Evolutionary conservation across 1,140 invertebrate species (phyloP).

Genomic region (Brachionus plicatilis): DNA sequence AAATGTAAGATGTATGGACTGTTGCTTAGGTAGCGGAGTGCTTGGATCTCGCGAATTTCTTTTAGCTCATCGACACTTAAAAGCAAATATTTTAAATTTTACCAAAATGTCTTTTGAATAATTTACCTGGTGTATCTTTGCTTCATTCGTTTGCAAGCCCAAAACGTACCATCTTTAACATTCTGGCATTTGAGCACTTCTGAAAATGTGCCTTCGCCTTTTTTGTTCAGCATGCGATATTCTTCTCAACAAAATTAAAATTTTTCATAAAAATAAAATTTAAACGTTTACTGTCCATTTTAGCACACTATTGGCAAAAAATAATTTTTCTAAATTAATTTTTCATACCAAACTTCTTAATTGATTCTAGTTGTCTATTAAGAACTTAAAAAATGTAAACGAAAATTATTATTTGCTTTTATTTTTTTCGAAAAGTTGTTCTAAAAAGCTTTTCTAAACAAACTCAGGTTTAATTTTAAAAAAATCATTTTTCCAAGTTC

Average conservation of each 20-base stretch:
- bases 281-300: conserved; percentile 30
- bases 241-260: conserved; percentile 48
- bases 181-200: conserved; percentile 66
- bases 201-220: conserved; percentile 64
- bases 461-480: conserved; percentile 1
- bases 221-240: conserved; percentile 62
- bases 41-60: conserved; percentile 62
- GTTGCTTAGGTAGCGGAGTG: conserved; percentile 60
- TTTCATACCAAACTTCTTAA: not conserved
- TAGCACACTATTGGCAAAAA: not conserved
- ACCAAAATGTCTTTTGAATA: not conserved
- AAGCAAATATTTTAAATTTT: conserved; percentile 41
- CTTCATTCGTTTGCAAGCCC: conserved; percentile 65
- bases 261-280: not conserved
- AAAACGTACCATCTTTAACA: conserved; percentile 57
- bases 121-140: conserved; percentile 60
- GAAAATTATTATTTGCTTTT: not conserved
- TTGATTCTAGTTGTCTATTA: not conserved
- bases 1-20: conserved; percentile 64
- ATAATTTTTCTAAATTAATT: not conserved
- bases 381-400: not conserved
- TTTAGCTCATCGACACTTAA: conserved; percentile 60
- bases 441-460: not conserved
- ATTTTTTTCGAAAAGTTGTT: not conserved
- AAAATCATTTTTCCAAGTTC: not conserved